Conservation (phyloP, 1,140 invertebrate species). For the Lerema accius region DNA sequence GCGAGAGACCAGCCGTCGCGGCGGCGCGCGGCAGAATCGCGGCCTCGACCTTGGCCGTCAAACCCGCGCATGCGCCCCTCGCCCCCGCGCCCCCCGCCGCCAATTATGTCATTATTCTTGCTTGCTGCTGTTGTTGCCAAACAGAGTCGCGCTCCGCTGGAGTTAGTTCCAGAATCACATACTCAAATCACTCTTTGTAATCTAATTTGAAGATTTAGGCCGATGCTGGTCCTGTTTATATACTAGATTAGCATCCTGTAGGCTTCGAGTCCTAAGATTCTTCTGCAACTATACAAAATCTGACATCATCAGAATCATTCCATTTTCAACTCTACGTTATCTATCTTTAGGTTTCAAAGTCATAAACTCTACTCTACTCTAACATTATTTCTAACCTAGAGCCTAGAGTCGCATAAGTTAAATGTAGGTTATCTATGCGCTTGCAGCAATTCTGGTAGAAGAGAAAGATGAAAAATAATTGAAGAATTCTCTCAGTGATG, state of each 20-base stretch:
- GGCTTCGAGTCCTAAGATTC: too few species aligned
- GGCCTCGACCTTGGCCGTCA: constrained; percentile 82
- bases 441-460: too few species aligned
- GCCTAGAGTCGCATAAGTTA: too few species aligned
- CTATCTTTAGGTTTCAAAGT: too few species aligned
- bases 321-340: too few species aligned
- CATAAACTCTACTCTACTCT: too few species aligned
- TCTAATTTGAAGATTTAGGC: neutral
- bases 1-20: constrained; percentile 66
- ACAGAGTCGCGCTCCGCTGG: constrained; percentile 66
- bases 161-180: constrained; percentile 57
- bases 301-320: too few species aligned
- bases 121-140: constrained; percentile 70
- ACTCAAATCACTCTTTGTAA: constrained; percentile 16
- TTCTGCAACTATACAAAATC: too few species aligned
- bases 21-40: constrained; percentile 77
- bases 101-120: constrained; percentile 81
- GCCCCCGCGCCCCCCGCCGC: constrained; percentile 56
- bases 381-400: too few species aligned
- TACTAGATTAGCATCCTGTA: neutral
- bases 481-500: too few species aligned
- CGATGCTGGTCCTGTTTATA: neutral
- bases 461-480: too few species aligned
- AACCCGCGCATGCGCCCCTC: constrained; percentile 78
- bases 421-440: too few species aligned